A percentile compares a stretch with the other conserved stretches of the same genome.
Conservation (phyloP, 2,888 invertebrate species). For the Mesorhabditis sp. region DNA sequence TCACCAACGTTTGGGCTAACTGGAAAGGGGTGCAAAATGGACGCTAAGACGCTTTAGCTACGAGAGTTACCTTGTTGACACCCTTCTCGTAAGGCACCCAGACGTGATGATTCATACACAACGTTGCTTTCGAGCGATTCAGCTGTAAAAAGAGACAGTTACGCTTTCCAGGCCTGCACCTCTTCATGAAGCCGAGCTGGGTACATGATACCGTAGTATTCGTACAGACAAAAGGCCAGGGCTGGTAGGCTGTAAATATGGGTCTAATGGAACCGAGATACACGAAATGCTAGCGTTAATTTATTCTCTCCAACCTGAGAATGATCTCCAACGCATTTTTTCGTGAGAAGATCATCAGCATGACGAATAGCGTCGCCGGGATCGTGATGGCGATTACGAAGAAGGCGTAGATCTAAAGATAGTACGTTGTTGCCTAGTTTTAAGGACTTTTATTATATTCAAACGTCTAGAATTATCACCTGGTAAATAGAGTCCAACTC, state of each 20-base stretch:
- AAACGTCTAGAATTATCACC: neutral
- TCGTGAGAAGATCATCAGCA: neutral
- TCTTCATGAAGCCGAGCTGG: neutral
- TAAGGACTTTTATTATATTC: no score
- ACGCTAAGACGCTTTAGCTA: neutral
- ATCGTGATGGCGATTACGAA: neutral
- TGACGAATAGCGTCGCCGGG: constrained; percentile 3
- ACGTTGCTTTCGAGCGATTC: neutral
- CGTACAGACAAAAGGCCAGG: neutral
- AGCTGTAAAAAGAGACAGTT: neutral
- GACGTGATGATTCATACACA: constrained; percentile 3
- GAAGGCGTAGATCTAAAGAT: neutral
- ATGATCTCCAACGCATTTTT: neutral
- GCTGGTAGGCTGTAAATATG: neutral
- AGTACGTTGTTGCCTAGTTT: no score
- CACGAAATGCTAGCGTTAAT: no score
- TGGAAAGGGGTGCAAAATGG: neutral
- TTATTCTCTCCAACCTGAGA: neutral
- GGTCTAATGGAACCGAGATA: neutral
- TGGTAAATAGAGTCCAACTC: neutral
- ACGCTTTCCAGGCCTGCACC: neutral
- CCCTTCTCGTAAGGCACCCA: constrained; percentile 1
- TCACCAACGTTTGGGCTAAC: neutral
- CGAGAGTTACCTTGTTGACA: neutral
- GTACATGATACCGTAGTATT: neutral